Base-by-base conservation (phyloP, 2,888 invertebrate species). In the Agriopis marginaria region DNA sequence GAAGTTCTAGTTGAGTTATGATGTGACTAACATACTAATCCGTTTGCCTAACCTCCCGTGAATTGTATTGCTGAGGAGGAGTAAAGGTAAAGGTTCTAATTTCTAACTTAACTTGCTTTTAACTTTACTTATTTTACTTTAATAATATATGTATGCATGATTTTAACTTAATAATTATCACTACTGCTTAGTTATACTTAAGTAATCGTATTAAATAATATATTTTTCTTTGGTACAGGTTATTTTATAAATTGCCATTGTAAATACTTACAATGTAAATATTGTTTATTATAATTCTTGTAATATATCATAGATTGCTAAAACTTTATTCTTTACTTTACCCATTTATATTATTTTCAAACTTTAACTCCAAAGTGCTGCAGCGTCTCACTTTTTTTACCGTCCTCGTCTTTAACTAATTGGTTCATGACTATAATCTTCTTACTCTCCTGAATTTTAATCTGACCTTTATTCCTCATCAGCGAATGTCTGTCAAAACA, bases 391-490 rank as follows among this genome's bases (percentile, higher is more conserved):
- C 17, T 17, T 6, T 40, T 55, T n/a, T 17, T 42, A 42, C 17
- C 10, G 10, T 54, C n/a, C 39, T 39, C 7, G n/a, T 6, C 39
- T 54, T 44, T 11, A 14, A 40, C 7, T 14, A 55, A 14, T 9
- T n/a, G 1, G 12, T 54, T 11, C 9, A 11, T 14, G 47, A 9
- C 11, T 11, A 32, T 8, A n/a, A 44, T 45, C 12, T 47, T 12
- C 0, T 32, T 5, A 32, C 3, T 32, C 32, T 45, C 7, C 45
- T 23, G 12, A 56, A 45, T 44, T n/a, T 6, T 32, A 45, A 58
- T 10, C 47, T 58, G 45, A 87, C 89, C 89, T 87, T 90, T 91
- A 91, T 88, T 92, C 92, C 92, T 92, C 92, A 76, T 89, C 92
- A 89, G 90, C 83, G 45, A 42, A 44, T 68, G 53, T 40, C 12